phyloP scores from a whole-genome alignment of 2,797 vertebrate species.

The Varecia variegata region DNA sequence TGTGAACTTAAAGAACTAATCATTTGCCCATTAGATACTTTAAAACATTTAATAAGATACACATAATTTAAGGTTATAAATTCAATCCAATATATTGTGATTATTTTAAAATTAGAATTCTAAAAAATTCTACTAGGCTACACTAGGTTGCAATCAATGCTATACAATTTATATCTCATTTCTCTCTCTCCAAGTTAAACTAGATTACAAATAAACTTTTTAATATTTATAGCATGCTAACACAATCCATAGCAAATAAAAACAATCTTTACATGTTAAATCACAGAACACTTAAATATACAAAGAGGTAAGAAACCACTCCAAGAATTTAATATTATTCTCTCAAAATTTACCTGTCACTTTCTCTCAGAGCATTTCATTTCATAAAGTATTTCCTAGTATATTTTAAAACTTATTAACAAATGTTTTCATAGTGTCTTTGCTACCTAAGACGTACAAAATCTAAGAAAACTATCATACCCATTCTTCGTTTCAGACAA shows the following conservation, averaged over 20 bases:
- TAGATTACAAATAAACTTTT: background rate
- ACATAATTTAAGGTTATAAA: conserved; percentile 19
- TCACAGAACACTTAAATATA: background rate
- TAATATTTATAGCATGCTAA: conserved; percentile 43
- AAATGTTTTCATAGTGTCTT: conserved; percentile 59
- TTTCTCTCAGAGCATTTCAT: background rate
- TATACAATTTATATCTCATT: background rate
- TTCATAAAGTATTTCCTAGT: conserved; percentile 5
- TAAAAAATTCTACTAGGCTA: conserved; percentile 21
- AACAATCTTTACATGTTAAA: background rate
- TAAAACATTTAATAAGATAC: background rate
- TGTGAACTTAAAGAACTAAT: conserved; percentile 36
- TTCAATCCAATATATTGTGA: background rate
- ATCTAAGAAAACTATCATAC: conserved; percentile 69
- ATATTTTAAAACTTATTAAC: conserved; percentile 59
- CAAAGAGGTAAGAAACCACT: background rate
- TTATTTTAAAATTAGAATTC: background rate
- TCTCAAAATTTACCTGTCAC: conserved; percentile 45
- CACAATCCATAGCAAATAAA: conserved; percentile 43
- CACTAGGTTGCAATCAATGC: background rate
- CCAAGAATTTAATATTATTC: conserved; percentile 11
- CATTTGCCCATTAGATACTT: background rate
- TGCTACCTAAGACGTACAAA: conserved; percentile 54
- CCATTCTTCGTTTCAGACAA: conserved; percentile 73
- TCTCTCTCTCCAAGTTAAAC: conserved; percentile 36